Evolutionary conservation across 2,113 vertebrate species (phyloP).

Genomic region (Acanthisitta chloris): DNA sequence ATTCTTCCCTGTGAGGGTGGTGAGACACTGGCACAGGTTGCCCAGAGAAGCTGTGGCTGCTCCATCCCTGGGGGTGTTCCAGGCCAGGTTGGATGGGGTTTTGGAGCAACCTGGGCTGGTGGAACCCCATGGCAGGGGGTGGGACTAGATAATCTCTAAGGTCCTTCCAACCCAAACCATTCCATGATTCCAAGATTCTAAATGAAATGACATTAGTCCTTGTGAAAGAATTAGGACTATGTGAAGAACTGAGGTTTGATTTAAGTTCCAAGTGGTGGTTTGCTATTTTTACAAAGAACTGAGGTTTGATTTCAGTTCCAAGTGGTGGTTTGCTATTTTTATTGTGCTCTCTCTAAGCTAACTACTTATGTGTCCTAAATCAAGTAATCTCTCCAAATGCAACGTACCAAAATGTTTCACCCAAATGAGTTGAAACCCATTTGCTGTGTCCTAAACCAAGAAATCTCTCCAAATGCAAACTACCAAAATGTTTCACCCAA

Average conservation of each 20-base stretch:
- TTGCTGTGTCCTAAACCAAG: not conserved
- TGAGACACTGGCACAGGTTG: not conserved
- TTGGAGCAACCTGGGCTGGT: not conserved
- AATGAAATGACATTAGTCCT: not conserved
- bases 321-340: not conserved
- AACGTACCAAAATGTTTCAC: not conserved
- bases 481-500: not conserved
- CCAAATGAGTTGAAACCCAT: not conserved
- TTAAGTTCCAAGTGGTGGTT: not conserved
- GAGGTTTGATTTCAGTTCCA: not conserved
- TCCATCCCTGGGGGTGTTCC: not conserved
- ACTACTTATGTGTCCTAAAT: not conserved
- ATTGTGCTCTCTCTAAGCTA: not conserved
- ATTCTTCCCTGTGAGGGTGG: not conserved
- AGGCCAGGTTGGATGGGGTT: not conserved
- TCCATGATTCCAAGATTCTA: not conserved
- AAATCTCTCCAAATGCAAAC: not conserved
- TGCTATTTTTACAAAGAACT: no score
- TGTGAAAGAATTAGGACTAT: not conserved
- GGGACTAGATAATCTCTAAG: accelerated
- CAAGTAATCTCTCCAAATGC: not conserved
- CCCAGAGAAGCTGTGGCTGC: not conserved
- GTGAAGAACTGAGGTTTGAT: not conserved
- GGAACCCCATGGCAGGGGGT: not conserved
- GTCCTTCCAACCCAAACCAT: not conserved